These are phyloP conservation scores for Ptilodon capucinus DNA, from an alignment of 2,888 invertebrate species.

Conservation along the genomic window DNA sequence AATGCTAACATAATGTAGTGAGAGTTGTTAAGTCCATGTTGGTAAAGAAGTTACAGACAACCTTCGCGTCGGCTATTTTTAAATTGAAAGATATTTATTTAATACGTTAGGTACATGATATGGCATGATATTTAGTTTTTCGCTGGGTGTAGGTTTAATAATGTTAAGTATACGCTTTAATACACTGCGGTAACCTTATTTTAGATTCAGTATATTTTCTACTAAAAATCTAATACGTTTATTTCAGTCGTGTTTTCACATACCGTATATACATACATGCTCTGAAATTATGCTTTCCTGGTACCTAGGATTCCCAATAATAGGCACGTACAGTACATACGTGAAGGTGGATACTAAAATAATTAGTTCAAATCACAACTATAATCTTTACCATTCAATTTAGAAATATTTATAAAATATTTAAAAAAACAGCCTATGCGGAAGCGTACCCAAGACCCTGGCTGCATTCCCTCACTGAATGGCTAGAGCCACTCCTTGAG, in stretches of 20 bases:
- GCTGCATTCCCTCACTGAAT: no score
- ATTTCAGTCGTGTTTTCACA: conserved; percentile 9
- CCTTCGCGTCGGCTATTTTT: background rate
- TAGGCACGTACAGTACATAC: conserved; percentile 7
- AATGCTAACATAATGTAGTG: background rate
- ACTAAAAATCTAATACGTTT: conserved; percentile 7
- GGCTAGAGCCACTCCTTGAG: no score
- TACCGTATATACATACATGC: conserved; percentile 10
- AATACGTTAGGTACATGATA: background rate
- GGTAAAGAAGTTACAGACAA: background rate
- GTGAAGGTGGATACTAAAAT: background rate
- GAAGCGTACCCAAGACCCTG: no score
- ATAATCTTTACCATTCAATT: no score
- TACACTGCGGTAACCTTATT: no score
- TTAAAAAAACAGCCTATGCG: no score
- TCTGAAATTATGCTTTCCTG: conserved; percentile 20
- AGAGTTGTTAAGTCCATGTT: background rate
- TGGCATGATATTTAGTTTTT: background rate
- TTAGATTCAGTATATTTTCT: no score
- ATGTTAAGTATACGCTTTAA: no score
- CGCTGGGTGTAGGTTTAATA: background rate
- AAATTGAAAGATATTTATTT: background rate
- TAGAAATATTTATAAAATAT: no score
- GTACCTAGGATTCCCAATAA: no score
- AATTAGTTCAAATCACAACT: no score